Base-by-base conservation (phyloP, 1,140 invertebrate species). In the Gonioctena quinquepunctata region DNA sequence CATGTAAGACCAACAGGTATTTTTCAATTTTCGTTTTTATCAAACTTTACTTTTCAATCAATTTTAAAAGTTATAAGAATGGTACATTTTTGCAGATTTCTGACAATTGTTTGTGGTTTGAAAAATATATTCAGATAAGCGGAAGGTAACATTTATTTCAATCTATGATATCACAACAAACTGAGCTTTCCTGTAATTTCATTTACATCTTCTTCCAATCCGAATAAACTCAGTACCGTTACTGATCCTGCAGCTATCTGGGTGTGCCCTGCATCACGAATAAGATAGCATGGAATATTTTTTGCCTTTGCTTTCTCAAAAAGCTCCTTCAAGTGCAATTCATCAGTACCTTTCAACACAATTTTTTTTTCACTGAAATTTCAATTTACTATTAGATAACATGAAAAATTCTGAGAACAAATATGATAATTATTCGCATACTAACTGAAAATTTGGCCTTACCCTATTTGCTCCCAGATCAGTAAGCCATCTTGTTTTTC, bases 231-330 rank as follows among this genome's bases (percentile, higher is more conserved):
- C 18, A 87, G 78, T 67, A 87, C 84, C n/a, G 86, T 87, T 49
- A 82, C 68, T 3, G 85, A 85, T 23, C 83, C 83, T n/a, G 80
- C 66, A 8, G 85, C 79, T 70, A 90, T 86, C 82, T 90, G 88
- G 33, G 89, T 91, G 72, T 81, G 83, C 6, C 89, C 89, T 49
- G 89, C 89, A 84, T 91, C 89, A 60, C 86, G 84, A 2, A 90
- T 88, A 57, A 89, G 70, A 78, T 88, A 89, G 63, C 84, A 82
- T 52, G 86, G 87, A 50, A 90, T 76, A 61, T 83, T 83, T 8
- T 83, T 66, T 25, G 77, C 73, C 23, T 84, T 82, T 4, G 89
- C 88, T 76, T 85, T 82, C 62, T 84, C 83, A 73, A 84, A 82
- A 23, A 90, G 74, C 48, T 85, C 82, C 52, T 84, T 77, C 42